phyloP scores from a whole-genome alignment of 1,140 invertebrate genomes.

The Leptinotarsa lineolata region DNA sequence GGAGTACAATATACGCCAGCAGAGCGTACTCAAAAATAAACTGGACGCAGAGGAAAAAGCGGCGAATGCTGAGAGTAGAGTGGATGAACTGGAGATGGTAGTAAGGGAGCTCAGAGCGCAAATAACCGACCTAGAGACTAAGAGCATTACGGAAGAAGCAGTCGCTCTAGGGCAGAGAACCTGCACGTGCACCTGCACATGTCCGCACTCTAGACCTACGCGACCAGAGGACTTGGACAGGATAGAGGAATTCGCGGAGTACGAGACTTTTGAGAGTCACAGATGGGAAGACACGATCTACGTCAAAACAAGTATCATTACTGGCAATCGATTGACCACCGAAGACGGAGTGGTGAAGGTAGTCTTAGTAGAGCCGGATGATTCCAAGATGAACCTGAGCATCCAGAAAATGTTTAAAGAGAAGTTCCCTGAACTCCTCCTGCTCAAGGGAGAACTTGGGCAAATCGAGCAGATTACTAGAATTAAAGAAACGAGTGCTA shows the following conservation, averaged over 20 bases:
- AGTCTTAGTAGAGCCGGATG: slow-evolving; percentile 9
- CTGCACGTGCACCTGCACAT: not conserved
- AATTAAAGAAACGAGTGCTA: not conserved
- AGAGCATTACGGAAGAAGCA: too few relatives aligned
- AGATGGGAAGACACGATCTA: not conserved
- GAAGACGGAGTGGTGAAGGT: slow-evolving; percentile 9
- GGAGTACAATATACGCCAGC: not conserved
- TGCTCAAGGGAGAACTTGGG: not conserved
- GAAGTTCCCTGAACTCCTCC: not conserved
- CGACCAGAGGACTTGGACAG: not conserved
- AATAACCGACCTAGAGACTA: too few relatives aligned
- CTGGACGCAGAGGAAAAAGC: not conserved
- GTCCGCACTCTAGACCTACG: not conserved
- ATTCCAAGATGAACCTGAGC: slow-evolving; percentile 4
- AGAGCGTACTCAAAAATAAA: not conserved
- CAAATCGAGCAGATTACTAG: slow-evolving; percentile 13
- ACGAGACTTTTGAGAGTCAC: not conserved
- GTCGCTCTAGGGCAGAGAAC: too few relatives aligned
- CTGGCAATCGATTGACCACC: slow-evolving; percentile 19
- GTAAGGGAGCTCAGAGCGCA: too few relatives aligned
- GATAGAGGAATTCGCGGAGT: not conserved
- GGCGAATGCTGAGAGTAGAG: not conserved
- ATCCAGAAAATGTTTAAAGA: slow-evolving; percentile 6
- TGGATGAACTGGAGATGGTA: not conserved
- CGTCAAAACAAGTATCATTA: not conserved